Evolutionary conservation across 2,113 vertebrate species (phyloP).

Genomic region (Galemys pyrenaicus): DNA sequence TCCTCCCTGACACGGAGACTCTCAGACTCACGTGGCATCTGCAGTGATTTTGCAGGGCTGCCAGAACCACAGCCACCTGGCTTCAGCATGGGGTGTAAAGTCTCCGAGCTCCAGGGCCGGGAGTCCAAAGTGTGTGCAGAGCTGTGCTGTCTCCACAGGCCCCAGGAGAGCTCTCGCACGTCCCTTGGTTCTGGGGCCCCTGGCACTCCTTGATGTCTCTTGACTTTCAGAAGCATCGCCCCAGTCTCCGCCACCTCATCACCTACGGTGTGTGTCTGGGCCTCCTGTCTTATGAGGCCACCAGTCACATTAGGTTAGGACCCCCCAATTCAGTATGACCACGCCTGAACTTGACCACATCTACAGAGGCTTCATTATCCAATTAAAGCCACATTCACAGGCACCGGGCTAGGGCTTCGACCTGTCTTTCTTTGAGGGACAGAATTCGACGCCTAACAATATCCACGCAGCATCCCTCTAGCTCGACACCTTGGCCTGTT

Average conservation of each 20-base stretch:
- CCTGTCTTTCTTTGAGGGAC: background rate
- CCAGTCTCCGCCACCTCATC: too few species aligned
- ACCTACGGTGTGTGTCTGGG: background rate
- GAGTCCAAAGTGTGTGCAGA: background rate
- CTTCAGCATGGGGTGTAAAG: background rate
- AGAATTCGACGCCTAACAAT: background rate
- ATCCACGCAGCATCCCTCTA: background rate
- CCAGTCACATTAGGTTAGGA: background rate
- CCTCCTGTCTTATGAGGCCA: background rate
- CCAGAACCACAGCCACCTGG: too few species aligned
- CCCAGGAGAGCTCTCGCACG: background rate
- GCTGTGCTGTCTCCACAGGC: background rate
- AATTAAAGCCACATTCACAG: background rate
- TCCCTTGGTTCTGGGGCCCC: background rate
- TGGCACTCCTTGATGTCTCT: too few species aligned
- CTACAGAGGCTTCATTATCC: background rate
- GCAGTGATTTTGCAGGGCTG: too few species aligned
- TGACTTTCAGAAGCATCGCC: background rate
- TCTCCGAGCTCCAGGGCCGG: background rate
- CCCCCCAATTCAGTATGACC: background rate
- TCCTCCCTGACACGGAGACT: too few species aligned
- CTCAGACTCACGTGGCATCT: too few species aligned
- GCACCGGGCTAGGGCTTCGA: background rate
- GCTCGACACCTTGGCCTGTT: background rate
- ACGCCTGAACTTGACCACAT: background rate